Conservation (phyloP, 1,140 invertebrate species). For the Lepidotrigona ventralis region DNA sequence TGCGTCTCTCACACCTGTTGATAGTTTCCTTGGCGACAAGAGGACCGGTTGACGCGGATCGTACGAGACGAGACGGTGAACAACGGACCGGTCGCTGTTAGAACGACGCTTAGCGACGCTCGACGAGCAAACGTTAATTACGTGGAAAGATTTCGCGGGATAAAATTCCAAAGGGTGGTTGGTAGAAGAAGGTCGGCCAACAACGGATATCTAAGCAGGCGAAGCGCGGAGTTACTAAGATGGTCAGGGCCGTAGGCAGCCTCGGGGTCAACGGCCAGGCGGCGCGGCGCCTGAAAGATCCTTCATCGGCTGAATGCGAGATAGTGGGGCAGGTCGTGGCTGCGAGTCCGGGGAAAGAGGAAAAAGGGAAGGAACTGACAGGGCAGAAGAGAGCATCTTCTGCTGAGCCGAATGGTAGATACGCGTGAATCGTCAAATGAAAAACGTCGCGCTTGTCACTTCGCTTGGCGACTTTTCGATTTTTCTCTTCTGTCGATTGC, state of each 20-base stretch:
- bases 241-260: conserved; percentile 65
- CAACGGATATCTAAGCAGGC: not conserved
- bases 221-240: conserved; percentile 13
- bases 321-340: conserved; percentile 78
- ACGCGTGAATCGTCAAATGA: conserved; percentile 7
- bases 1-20: not conserved
- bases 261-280: conserved; percentile 77
- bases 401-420: conserved; percentile 18
- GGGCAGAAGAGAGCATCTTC: conserved; percentile 28
- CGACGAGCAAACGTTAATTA: conserved; percentile 30
- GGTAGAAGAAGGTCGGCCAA: conserved; percentile 2
- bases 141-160: conserved; percentile 23
- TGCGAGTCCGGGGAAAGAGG: conserved; percentile 43
- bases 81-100: not conserved
- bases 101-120: not conserved
- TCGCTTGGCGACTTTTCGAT: too few species aligned
- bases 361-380: conserved; percentile 41
- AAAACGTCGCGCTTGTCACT: not conserved
- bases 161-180: conserved; percentile 9
- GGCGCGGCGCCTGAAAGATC: conserved; percentile 78
- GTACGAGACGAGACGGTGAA: not conserved
- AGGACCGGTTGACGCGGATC: not conserved
- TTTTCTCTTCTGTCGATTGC: not conserved
- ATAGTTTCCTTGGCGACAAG: not conserved
- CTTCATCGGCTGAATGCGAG: conserved; percentile 59